Evolutionary conservation across 2,797 vertebrate species (phyloP).

Genomic region (Merluccius polli): DNA sequence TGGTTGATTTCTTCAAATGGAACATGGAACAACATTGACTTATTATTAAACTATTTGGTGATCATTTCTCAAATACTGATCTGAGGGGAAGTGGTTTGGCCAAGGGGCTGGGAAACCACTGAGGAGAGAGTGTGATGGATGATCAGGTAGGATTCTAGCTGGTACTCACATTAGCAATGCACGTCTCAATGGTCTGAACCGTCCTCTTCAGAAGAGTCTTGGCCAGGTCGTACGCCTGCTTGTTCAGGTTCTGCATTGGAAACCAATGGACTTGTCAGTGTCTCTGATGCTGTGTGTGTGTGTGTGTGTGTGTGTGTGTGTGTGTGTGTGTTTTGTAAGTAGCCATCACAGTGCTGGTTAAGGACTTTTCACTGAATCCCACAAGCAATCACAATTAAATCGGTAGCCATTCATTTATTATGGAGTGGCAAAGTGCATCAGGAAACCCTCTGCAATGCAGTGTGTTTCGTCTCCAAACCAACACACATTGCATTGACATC

Average conservation of each 20-base stretch:
- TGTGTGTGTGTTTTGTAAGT: neutral
- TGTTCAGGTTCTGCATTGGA: conserved; percentile 90
- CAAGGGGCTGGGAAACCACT: too few species aligned
- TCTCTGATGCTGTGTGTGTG: neutral
- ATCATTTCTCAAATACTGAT: neutral
- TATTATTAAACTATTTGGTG: neutral
- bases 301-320: neutral
- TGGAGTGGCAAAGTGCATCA: neutral
- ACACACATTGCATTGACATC: neutral
- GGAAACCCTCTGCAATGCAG: neutral
- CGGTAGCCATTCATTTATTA: neutral
- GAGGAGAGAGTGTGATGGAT: neutral
- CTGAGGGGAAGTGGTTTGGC: too few species aligned
- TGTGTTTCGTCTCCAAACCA: neutral
- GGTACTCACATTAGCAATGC: conserved; percentile 92
- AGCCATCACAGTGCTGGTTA: neutral
- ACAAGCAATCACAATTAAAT: neutral
- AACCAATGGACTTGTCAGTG: conserved; percentile 13
- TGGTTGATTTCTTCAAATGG: neutral
- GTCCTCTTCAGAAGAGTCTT: conserved; percentile 97
- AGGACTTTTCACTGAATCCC: neutral
- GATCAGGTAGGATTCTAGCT: neutral
- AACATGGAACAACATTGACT: neutral
- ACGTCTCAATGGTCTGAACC: conserved; percentile 95
- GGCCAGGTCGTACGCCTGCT: conserved; percentile 96